Evolutionary conservation across 2,113 vertebrate genomes (phyloP), one percentile per base, ranked within the genome.

Genomic region (Puntigrus tetrazona): DNA sequence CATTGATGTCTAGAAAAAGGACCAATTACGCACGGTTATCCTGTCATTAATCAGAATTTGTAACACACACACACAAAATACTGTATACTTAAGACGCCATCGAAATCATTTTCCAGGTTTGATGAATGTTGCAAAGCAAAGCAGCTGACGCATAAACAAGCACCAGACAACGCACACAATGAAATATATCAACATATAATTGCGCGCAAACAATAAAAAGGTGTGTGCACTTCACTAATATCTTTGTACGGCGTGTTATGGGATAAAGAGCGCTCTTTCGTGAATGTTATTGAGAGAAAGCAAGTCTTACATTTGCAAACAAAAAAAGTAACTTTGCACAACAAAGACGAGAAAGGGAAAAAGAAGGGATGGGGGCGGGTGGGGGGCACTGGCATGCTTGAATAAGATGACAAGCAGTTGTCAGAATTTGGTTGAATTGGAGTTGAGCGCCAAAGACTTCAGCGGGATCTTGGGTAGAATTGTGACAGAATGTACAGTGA

Each of bases 21-120:
- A 94, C 93, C 96, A 97, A 97, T 99, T 97, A 97, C 93, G 93
- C 91, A 93, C 93, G 94, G 94, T 97, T 96, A 95, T 96, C 94
- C 95, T 95, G 93, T 93, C 95, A 96, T 97, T 96, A 96, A 96
- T 94, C 94, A 95, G 96, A 96, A 97, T 97, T 96, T 96, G 95
- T 94, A 95, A 94, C 94, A 94, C 95, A 95, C n/a, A 96, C 95
- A 96, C n/a, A n/a, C n/a, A n/a, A n/a, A 96, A 95, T 95, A 93
- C 94, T 91, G 92, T 88, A 93, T 89, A 85, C 92, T 93, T 89
- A 16, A 47, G 13, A 29, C 14, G 13, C 41, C 72, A 47, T 47
- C 6, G 0, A 9, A 93, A 65, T 36, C 7, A 38, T 29, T 45
- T 22, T 41, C 38, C 34, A 25, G 4, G 57, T 65, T 47, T 34